Evolutionary conservation across 2,888 invertebrate species (phyloP).

Genomic region (Metacarcinus magister): DNA sequence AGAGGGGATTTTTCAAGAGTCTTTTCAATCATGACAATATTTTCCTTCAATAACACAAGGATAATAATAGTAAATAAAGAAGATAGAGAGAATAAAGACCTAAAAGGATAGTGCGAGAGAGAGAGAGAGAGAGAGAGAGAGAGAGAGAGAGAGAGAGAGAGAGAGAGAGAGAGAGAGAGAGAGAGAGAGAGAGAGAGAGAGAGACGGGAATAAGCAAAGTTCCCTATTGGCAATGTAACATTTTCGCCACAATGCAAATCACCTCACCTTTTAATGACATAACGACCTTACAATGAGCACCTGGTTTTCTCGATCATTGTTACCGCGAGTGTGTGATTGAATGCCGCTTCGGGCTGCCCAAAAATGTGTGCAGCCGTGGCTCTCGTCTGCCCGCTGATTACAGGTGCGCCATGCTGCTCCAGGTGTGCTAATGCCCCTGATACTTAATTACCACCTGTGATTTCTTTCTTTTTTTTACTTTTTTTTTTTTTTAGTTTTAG

Average conservation of each 20-base stretch:
- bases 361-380: no score
- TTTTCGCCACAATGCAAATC: constrained; percentile 29
- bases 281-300: constrained; percentile 15
- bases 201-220: neutral
- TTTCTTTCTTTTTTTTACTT: no score
- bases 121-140: constrained; percentile 57
- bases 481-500: no score
- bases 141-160: constrained; percentile 47
- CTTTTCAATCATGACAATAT: no score
- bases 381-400: no score
- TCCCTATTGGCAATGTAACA: neutral
- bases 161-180: neutral
- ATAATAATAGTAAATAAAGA: no score
- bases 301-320: neutral
- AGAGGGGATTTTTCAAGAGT: no score
- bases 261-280: constrained; percentile 43
- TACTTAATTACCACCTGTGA: no score
- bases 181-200: neutral
- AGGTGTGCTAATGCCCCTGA: no score
- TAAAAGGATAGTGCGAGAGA: neutral
- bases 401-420: no score
- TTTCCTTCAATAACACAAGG: no score
- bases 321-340: neutral
- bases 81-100: neutral
- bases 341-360: neutral